These are phyloP conservation scores for Centroberyx gerrardi DNA, from an alignment of 2,797 vertebrate species.

Conservation along the genomic window DNA sequence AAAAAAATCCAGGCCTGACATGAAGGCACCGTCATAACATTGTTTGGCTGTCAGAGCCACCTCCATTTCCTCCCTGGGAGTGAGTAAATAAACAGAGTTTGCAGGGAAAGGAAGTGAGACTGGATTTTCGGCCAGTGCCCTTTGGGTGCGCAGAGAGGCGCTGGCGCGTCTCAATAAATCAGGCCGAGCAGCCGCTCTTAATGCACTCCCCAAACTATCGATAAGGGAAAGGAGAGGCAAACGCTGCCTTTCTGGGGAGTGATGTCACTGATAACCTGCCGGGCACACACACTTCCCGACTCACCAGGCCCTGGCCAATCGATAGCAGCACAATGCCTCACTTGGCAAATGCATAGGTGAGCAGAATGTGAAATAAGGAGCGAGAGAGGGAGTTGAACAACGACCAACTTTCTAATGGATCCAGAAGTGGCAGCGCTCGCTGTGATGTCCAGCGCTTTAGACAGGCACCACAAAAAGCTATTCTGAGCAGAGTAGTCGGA, in stretches of 20 bases:
- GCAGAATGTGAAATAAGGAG: constrained; percentile 74
- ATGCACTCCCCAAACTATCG: constrained; percentile 79
- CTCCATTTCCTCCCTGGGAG: constrained; percentile 76
- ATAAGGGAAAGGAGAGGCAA: constrained; percentile 66
- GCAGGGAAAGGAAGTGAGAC: constrained; percentile 69
- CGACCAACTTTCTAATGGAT: constrained; percentile 57
- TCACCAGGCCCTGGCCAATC: constrained; percentile 72
- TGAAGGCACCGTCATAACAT: constrained; percentile 80
- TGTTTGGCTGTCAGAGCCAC: constrained; percentile 79
- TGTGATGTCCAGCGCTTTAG: constrained; percentile 52
- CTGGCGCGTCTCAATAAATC: constrained; percentile 77
- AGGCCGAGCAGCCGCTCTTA: constrained; percentile 72
- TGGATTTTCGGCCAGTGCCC: constrained; percentile 77
- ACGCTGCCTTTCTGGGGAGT: constrained; percentile 63
- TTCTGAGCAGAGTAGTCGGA: constrained; percentile 56
- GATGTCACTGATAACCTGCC: constrained; percentile 81
- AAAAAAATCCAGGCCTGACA: constrained; percentile 68
- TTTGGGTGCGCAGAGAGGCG: constrained; percentile 63
- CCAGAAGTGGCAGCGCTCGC: constrained; percentile 51
- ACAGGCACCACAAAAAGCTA: constrained; percentile 57
- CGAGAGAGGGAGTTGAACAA: constrained; percentile 43
- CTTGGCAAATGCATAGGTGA: constrained; percentile 73
- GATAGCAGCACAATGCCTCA: constrained; percentile 70
- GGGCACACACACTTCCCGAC: constrained; percentile 63
- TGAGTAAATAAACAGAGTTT: constrained; percentile 82